Percentiles rank a stretch among this genome's conserved stretches.
Evolutionary conservation across 2,113 vertebrate genomes (phyloP).

Genomic region (Aramus guarauna): DNA sequence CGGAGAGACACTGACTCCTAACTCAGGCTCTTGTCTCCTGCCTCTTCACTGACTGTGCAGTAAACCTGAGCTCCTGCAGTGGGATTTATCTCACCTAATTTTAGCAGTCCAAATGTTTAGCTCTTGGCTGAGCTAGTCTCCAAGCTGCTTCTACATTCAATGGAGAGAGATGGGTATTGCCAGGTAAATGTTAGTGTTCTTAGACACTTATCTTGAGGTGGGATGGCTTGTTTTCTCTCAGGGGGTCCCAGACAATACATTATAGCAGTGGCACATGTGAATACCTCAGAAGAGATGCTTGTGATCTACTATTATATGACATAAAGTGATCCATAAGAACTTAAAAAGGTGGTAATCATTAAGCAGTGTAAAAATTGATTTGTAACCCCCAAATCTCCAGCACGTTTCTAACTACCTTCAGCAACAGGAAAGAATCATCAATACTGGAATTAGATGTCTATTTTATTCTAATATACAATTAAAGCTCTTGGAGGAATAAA

Average conservation of each 20-base stretch:
- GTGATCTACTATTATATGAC: neutral
- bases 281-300: neutral
- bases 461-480: neutral
- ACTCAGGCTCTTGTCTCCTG: neutral
- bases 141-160: neutral
- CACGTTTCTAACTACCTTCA: neutral
- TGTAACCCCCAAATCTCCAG: neutral
- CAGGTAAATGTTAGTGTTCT: neutral
- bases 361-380: neutral
- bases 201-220: neutral
- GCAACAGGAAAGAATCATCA: neutral
- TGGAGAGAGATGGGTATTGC: neutral
- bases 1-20: neutral
- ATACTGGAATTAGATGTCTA: neutral
- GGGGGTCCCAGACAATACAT: neutral
- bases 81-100: conserved; percentile 13
- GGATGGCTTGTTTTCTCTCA: neutral
- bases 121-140: neutral
- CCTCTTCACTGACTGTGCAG: neutral
- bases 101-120: conserved; percentile 10
- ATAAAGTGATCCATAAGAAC: neutral
- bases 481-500: neutral
- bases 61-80: neutral
- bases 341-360: neutral
- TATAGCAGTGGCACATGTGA: neutral